These are phyloP conservation scores for Calidris pugnax DNA, from an alignment of 2,113 vertebrate species.

Conservation along the genomic window DNA sequence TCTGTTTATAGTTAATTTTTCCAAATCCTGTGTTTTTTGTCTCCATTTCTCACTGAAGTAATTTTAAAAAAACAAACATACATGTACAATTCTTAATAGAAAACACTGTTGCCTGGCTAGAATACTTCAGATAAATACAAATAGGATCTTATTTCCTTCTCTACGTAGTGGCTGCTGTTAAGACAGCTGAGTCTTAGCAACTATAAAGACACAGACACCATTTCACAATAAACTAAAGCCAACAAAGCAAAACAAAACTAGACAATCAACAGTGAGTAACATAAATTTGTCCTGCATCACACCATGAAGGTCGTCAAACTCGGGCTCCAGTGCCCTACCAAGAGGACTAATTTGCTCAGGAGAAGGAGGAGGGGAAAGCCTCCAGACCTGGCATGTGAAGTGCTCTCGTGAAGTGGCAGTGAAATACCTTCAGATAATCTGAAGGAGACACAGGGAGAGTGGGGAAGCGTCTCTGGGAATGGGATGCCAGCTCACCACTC, in stretches of 20 bases:
- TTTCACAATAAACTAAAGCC: not conserved
- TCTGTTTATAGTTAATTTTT: conserved; percentile 68
- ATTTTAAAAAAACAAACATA: conserved; percentile 66
- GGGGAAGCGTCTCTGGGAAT: accelerated
- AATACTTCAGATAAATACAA: conserved; percentile 44
- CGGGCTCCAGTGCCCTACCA: not conserved
- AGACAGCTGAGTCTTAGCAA: not conserved
- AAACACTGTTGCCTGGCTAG: conserved; percentile 38
- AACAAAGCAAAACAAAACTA: conserved; percentile 1
- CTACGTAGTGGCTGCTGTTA: not conserved
- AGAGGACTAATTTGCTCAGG: not conserved
- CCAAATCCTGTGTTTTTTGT: conserved; percentile 62
- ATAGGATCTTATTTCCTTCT: not conserved
- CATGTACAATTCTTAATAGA: conserved; percentile 54
- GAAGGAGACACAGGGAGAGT: not conserved
- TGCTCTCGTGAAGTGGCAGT: not conserved
- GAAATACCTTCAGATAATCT: not conserved
- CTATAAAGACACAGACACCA: conserved; percentile 3
- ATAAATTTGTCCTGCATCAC: not conserved
- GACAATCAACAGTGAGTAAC: not conserved
- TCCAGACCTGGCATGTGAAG: accelerated
- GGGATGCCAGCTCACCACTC: not conserved
- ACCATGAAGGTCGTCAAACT: not conserved
- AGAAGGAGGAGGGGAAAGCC: not conserved
- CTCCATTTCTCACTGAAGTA: conserved; percentile 63